These are phyloP conservation scores for Delphinus delphis DNA, from an alignment of 2,113 vertebrate species.

Conservation along the genomic window DNA sequence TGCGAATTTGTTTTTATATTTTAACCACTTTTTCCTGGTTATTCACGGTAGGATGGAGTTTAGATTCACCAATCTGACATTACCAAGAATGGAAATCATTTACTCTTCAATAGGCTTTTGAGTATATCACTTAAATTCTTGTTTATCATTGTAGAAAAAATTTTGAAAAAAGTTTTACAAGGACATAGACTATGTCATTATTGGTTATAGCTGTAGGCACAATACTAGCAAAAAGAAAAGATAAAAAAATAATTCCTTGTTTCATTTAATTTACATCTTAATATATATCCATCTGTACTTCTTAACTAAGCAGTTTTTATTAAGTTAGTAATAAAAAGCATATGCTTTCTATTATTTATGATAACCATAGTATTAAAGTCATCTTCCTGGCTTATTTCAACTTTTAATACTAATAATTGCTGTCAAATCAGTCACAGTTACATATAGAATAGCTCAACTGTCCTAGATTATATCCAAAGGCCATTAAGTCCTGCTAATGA, in stretches of 20 bases:
- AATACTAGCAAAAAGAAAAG: not conserved
- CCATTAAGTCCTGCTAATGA: conserved; percentile 65
- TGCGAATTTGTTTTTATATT: not conserved
- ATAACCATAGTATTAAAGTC: not conserved
- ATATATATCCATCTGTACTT: not conserved
- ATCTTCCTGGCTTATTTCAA: not conserved
- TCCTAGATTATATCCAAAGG: conserved; percentile 38
- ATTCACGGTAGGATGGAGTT: not conserved
- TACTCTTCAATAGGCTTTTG: not conserved
- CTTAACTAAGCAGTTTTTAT: not conserved
- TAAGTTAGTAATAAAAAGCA: not conserved
- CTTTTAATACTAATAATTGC: not conserved
- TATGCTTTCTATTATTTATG: not conserved
- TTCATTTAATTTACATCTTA: not conserved
- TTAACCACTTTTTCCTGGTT: not conserved
- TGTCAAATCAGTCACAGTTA: conserved; percentile 28
- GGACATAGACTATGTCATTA: not conserved
- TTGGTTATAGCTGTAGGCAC: not conserved
- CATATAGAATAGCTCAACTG: conserved; percentile 39
- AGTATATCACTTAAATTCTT: not conserved
- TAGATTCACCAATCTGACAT: not conserved
- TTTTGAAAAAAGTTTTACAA: not conserved
- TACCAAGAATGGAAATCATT: not conserved
- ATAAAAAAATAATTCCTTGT: not conserved
- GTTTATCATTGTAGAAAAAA: not conserved